These are phyloP conservation scores for Aphrocallistes beatrix DNA, from an alignment of 37 sponge, comb jelly and placozoan genomes.

Conservation along the genomic window DNA sequence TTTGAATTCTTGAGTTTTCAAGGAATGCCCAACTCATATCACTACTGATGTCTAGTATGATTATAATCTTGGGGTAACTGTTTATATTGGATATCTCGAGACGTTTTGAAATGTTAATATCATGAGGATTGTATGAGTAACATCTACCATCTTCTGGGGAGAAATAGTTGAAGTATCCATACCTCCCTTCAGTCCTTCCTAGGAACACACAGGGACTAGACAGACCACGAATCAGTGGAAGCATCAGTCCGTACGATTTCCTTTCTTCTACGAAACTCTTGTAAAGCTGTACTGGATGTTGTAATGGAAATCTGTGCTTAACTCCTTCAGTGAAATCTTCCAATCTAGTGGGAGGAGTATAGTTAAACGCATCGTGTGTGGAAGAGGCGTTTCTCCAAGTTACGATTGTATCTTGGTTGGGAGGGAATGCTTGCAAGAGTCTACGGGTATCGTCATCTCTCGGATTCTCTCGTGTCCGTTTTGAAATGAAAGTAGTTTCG, in stretches of 20 bases:
- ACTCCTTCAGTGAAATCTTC: background rate
- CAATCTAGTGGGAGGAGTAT: background rate
- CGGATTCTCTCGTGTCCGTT: background rate
- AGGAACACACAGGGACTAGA: background rate
- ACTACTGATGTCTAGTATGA: background rate
- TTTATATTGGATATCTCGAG: background rate
- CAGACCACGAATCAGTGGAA: background rate
- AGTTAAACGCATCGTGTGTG: background rate
- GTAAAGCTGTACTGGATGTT: background rate
- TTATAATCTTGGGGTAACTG: background rate
- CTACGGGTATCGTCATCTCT: background rate
- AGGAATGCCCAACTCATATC: background rate
- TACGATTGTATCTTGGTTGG: background rate
- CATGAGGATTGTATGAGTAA: background rate
- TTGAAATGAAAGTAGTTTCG: background rate
- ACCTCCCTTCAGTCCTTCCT: background rate
- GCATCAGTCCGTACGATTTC: background rate
- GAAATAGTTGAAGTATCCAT: slow-evolving; percentile 11
- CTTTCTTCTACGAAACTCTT: background rate
- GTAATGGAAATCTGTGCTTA: background rate
- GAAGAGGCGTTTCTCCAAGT: background rate
- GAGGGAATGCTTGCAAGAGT: background rate
- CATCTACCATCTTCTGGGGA: background rate
- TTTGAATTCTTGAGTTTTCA: background rate
- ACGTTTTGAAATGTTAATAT: background rate